Evolutionary conservation across 2,888 invertebrate genomes (phyloP).

Genomic region (Drosophila subsilvestris): DNA sequence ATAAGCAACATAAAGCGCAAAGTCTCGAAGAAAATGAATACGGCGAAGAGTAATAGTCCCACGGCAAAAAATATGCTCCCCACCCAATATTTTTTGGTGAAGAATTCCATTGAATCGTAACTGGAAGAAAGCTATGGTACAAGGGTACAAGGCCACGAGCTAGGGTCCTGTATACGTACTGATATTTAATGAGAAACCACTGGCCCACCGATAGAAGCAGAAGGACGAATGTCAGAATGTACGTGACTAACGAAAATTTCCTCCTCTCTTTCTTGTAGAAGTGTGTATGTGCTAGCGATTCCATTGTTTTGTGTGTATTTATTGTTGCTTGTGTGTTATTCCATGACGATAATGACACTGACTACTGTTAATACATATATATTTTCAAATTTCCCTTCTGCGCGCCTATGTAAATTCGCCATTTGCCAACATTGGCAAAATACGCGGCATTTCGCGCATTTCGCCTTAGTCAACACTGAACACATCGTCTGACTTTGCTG

Average conservation of each 20-base stretch:
- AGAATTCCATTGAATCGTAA: constrained; percentile 14
- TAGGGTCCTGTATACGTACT: not conserved
- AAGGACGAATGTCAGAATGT: not conserved
- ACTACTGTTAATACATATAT: not conserved
- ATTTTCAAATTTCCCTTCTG: not conserved
- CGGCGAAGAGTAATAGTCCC: constrained; percentile 28
- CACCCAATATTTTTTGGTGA: constrained; percentile 39
- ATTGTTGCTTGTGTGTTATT: not conserved
- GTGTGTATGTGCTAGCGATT: not conserved
- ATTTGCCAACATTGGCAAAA: not conserved
- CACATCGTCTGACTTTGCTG: not conserved
- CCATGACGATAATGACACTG: not conserved
- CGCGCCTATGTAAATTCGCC: not conserved
- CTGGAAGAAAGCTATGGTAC: constrained; percentile 8
- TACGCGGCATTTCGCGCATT: not conserved
- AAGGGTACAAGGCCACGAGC: not conserved
- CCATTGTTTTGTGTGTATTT: not conserved
- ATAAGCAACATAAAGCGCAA: constrained; percentile 48
- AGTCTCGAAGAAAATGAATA: constrained; percentile 60
- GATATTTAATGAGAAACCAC: not conserved
- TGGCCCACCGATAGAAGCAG: not conserved
- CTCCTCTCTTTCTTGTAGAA: not conserved
- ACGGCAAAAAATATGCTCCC: constrained; percentile 48
- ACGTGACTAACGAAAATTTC: not conserved
- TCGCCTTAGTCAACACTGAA: not conserved